These are phyloP conservation scores for Anabacerthia variegaticeps DNA, from an alignment of 2,797 vertebrate species.

Conservation along the genomic window DNA sequence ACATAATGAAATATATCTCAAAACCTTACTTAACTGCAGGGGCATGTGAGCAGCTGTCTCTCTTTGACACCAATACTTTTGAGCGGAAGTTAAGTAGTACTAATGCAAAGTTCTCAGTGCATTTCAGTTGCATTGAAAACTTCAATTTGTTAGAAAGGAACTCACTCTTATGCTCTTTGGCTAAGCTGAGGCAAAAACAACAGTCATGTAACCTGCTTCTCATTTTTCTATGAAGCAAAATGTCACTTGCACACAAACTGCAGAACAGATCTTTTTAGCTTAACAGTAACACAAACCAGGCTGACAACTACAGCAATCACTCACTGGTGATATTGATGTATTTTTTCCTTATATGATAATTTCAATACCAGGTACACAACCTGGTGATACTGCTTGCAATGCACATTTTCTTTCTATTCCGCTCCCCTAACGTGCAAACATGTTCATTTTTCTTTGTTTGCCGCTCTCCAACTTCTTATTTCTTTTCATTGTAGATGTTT, in stretches of 20 bases:
- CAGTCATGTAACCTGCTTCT: neutral
- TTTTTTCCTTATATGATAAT: neutral
- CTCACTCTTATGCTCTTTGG: neutral
- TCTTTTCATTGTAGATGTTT: neutral
- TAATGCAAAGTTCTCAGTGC: neutral
- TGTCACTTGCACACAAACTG: neutral
- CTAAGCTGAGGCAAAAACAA: neutral
- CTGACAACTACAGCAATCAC: neutral
- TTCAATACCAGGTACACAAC: neutral
- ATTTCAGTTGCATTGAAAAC: neutral
- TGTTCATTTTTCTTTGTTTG: neutral
- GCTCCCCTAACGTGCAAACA: neutral
- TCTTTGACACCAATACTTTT: neutral
- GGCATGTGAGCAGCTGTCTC: neutral
- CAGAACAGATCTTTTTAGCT: neutral
- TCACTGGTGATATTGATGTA: fast-evolving
- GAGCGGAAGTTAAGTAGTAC: neutral
- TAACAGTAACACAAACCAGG: neutral
- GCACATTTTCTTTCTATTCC: neutral
- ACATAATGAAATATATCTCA: neutral
- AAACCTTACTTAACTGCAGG: neutral
- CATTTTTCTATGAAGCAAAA: neutral
- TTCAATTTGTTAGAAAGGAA: neutral
- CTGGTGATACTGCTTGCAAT: neutral
- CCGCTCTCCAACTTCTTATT: neutral